Evolutionary conservation across 1,140 invertebrate genomes (phyloP).

Genomic region (Pseudobourletiella spinata): DNA sequence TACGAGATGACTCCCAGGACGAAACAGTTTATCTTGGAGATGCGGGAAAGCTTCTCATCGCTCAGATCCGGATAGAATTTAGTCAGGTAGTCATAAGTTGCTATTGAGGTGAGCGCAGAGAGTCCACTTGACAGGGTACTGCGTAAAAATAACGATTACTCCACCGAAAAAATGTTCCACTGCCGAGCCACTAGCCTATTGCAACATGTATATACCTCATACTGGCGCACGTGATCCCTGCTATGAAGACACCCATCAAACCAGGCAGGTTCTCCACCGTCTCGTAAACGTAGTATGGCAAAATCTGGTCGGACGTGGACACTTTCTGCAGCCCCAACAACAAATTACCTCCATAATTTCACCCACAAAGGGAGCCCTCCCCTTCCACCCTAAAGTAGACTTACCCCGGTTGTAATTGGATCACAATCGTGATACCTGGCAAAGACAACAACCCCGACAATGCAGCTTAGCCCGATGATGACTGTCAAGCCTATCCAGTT

Average conservation of each 20-base stretch:
- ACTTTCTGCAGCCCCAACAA: slow-evolving; percentile 17
- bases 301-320: slow-evolving; percentile 37
- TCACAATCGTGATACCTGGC: slow-evolving; percentile 22
- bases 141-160: not conserved
- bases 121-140: slow-evolving; percentile 30
- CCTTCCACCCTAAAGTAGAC: slow-evolving; percentile 41
- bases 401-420: slow-evolving; percentile 41
- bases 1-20: slow-evolving; percentile 20
- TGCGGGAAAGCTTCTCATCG: slow-evolving; percentile 4
- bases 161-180: too few species aligned
- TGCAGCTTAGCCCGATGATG: not conserved
- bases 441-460: slow-evolving; percentile 11
- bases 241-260: slow-evolving; percentile 33
- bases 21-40: slow-evolving; percentile 21
- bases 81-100: slow-evolving; percentile 24
- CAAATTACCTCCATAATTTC: not conserved
- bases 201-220: slow-evolving; percentile 37
- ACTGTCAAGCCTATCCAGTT: slow-evolving; percentile 9
- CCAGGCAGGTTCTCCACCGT: slow-evolving; percentile 37
- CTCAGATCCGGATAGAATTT: slow-evolving; percentile 10
- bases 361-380: not conserved
- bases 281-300: slow-evolving; percentile 44
- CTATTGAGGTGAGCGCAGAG: slow-evolving; percentile 27
- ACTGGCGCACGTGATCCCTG: slow-evolving; percentile 46
- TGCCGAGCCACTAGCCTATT: too few species aligned